Base-by-base conservation (phyloP, 2,888 invertebrate genomes). In the Chirona hameri region DNA sequence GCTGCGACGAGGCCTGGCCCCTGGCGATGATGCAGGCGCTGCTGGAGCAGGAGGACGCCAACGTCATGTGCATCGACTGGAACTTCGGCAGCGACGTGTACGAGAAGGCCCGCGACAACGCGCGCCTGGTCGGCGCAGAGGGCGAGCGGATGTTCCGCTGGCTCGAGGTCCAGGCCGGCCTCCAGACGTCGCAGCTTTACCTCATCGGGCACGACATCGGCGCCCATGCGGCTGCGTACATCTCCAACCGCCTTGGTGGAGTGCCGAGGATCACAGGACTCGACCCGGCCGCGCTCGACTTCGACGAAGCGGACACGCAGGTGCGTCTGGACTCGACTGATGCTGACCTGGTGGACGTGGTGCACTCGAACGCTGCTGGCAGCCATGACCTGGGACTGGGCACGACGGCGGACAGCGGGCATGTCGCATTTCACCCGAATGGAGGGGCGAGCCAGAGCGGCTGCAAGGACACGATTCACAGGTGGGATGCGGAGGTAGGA, bases 161-260 rank as follows among this genome's bases (percentile, higher is more conserved):
- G 76, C 39, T 76, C 9, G 76, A 46, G 10, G 24, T 15, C 9
- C 39, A 15, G 24, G 12, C 76, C 46, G 76, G 76, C 21, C 76
- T 76, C 4, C 27, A 0, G 9, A 39, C 21, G 9, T 21, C 39
- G 1, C 76, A 76, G 76, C 10, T 76, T 7, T 76, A 76, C 76
- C 46, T 76, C 24, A 76, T 76, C 76, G 83, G 86, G 87, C 3
- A 86, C 86, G 88, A 88, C 27, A 12, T 27, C 85, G 88, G 87
- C 7, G 86, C 86, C 83, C 88, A 92, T 0, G 92, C 92, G 0
- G 92, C 92, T 87, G 92, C 91, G 0, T 91, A 90, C 83, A 89
- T 90, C 1, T 90, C 91, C 0, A 89, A 72, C n/a, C 31, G 76
- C 29, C 81, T 84, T 5, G 83, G 83, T 76, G 83, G 83, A 9